Conservation (phyloP, 1,140 invertebrate species). For the Limonius californicus region DNA sequence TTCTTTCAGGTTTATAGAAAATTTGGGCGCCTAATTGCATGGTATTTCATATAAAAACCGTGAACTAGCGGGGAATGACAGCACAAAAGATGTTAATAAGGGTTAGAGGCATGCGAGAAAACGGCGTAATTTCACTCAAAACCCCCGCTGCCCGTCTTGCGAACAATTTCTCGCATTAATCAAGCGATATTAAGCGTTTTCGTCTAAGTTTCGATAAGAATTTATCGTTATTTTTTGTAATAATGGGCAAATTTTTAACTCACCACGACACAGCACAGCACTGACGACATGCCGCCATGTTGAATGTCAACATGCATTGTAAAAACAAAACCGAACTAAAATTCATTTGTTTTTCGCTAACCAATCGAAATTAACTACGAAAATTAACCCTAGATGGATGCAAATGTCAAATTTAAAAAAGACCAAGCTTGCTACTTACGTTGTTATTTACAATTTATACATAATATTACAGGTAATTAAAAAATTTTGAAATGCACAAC, state of each 20-base stretch:
- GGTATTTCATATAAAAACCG: not conserved
- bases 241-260: slow-evolving; percentile 47
- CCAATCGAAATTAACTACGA: not conserved
- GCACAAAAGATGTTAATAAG: slow-evolving; percentile 36
- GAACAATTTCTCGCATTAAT: not conserved
- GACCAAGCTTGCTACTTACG: slow-evolving; percentile 8
- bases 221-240: slow-evolving; percentile 34
- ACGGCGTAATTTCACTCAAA: slow-evolving; percentile 16
- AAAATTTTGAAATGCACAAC: slow-evolving; percentile 13
- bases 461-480: not conserved
- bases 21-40: too few species aligned
- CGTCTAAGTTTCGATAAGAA: slow-evolving; percentile 35
- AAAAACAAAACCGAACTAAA: slow-evolving; percentile 36
- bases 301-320: slow-evolving; percentile 61
- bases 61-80: not conserved
- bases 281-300: slow-evolving; percentile 93
- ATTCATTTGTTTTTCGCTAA: not conserved
- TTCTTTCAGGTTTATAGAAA: too few species aligned
- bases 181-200: slow-evolving; percentile 12
- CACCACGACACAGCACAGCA: slow-evolving; percentile 90
- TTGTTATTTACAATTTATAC: slow-evolving; percentile 16
- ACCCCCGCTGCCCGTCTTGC: not conserved
- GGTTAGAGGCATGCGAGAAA: slow-evolving; percentile 27
- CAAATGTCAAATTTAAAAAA: slow-evolving; percentile 2
- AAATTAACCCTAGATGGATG: not conserved